Conservation (phyloP, 2,888 invertebrate genomes). For the Tachina fera region DNA sequence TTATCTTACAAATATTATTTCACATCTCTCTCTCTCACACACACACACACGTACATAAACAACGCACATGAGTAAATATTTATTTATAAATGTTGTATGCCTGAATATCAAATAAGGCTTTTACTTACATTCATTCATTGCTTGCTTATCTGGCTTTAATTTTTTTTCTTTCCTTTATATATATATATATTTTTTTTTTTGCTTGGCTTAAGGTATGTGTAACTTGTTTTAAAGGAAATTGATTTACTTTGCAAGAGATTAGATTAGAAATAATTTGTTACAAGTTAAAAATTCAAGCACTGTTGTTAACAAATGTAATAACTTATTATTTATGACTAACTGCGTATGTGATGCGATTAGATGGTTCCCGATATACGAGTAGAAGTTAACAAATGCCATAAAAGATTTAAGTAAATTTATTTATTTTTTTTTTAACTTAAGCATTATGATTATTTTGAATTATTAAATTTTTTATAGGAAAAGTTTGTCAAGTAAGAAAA, state of each 20-base stretch:
- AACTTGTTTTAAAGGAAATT: constrained; percentile 17
- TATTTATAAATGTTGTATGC: not conserved
- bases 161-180: constrained; percentile 4
- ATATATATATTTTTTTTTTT: not conserved
- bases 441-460: too few species aligned
- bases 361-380: too few species aligned
- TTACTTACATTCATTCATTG: too few species aligned
- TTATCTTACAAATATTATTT: not conserved
- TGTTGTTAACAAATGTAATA: not conserved
- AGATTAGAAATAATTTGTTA: constrained; percentile 18
- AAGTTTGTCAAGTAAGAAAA: too few species aligned
- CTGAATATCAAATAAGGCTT: not conserved
- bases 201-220: not conserved
- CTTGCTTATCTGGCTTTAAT: not conserved
- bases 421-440: too few species aligned
- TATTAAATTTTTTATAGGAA: too few species aligned
- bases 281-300: not conserved
- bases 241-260: not conserved
- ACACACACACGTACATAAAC: not conserved
- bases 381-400: too few species aligned
- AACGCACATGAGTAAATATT: not conserved
- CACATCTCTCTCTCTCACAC: not conserved
- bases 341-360: not conserved
- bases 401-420: too few species aligned
- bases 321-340: not conserved